Evolutionary conservation across 64 coral and sea anemone species (phyloP).

Genomic region (Cladopsammia gracilis): DNA sequence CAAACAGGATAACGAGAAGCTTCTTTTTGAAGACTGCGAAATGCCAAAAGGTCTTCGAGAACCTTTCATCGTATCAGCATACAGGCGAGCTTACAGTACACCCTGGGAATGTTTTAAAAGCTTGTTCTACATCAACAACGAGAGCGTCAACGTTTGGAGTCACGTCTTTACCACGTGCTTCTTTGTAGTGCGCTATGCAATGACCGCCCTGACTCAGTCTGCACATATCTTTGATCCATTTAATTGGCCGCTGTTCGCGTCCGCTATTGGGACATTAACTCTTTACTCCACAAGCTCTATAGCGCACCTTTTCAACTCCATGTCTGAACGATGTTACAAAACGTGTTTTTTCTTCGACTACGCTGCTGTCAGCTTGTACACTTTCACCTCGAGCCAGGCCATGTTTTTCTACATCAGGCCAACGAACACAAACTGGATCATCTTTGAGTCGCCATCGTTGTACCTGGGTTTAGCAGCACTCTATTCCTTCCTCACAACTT

Average conservation of each 20-base stretch:
- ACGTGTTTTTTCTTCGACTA: constrained; percentile 71
- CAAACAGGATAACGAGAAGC: neutral
- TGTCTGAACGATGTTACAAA: constrained; percentile 45
- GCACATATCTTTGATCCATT: constrained; percentile 4
- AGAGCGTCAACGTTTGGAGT: constrained; percentile 63
- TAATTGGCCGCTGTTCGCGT: constrained; percentile 2
- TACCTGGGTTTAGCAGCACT: constrained; percentile 47
- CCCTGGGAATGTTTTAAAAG: constrained; percentile 59
- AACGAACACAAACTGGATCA: constrained; percentile 22
- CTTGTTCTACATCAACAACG: constrained; percentile 58
- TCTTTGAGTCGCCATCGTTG: constrained; percentile 52
- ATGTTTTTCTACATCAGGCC: constrained; percentile 65
- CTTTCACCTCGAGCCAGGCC: constrained; percentile 49
- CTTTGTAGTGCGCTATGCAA: constrained; percentile 38
- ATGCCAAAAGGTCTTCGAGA: constrained; percentile 42
- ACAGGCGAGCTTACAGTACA: constrained; percentile 17
- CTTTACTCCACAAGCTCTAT: constrained; percentile 32
- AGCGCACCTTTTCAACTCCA: constrained; percentile 59
- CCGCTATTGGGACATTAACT: constrained; percentile 23
- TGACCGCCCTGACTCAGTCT: neutral
- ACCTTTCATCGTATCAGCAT: constrained; percentile 47
- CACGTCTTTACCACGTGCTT: constrained; percentile 30
- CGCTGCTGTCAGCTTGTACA: constrained; percentile 47
- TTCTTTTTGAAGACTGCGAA: constrained; percentile 18
- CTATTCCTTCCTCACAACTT: constrained; percentile 56